A percentile compares a stretch with the other conserved stretches of the same genome.
Conservation (phyloP, 2,888 invertebrate genomes). For the Leuctra nigra region DNA sequence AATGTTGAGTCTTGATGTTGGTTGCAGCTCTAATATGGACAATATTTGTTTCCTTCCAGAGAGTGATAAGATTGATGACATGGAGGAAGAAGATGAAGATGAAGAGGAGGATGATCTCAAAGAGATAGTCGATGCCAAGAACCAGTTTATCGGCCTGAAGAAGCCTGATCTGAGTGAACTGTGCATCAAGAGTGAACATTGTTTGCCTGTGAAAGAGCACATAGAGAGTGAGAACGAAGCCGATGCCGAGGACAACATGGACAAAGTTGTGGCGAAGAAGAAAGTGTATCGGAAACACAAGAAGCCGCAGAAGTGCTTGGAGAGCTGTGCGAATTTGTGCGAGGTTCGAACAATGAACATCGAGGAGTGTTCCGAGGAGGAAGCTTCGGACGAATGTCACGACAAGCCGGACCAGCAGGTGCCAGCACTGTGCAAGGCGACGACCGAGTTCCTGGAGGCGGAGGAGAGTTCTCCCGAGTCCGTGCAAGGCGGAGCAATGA, state of each 20-base stretch:
- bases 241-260: constrained; percentile 12
- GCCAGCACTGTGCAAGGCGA: constrained; percentile 18
- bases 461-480: constrained; percentile 37
- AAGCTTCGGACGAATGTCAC: constrained; percentile 25
- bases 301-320: constrained; percentile 15
- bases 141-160: not conserved
- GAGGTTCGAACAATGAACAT: constrained; percentile 19
- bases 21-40: too few species aligned
- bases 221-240: constrained; percentile 15
- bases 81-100: constrained; percentile 39
- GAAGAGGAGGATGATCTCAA: constrained; percentile 42
- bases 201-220: not conserved
- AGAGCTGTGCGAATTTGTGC: constrained; percentile 13
- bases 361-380: constrained; percentile 26
- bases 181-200: not conserved
- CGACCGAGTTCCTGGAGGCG: constrained; percentile 17
- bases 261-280: not conserved
- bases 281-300: constrained; percentile 4
- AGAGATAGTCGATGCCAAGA: constrained; percentile 30
- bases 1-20: too few species aligned
- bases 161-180: too few species aligned
- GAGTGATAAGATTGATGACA: constrained; percentile 31
- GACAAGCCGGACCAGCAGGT: constrained; percentile 28
- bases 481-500: constrained; percentile 41
- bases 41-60: constrained; percentile 24